A percentile compares a stretch with the other conserved stretches of the same genome.
Evolutionary conservation across 2,113 vertebrate species (phyloP).

Genomic region (Phoenicopterus ruber): DNA sequence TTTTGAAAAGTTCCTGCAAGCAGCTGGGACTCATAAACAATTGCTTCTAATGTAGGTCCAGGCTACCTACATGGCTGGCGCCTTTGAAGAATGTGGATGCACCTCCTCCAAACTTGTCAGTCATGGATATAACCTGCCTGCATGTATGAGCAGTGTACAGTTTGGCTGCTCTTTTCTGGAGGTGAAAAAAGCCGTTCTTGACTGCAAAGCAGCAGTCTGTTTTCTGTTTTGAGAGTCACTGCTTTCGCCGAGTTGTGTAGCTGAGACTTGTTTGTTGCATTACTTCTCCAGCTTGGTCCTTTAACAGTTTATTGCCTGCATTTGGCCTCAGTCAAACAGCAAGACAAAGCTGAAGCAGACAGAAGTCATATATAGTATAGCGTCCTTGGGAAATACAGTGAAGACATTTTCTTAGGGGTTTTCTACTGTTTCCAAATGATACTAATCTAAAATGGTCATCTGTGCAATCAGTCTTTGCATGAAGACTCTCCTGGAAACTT

Average conservation of each 20-base stretch:
- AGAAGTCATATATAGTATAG: no score
- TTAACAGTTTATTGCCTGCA: neutral
- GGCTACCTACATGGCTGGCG: neutral
- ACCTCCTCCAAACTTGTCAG: neutral
- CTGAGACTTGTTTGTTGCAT: neutral
- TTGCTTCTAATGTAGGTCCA: neutral
- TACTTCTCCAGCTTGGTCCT: neutral
- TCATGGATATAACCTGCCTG: neutral
- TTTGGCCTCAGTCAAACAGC: neutral
- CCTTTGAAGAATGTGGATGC: neutral
- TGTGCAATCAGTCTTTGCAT: neutral
- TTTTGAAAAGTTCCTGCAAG: neutral
- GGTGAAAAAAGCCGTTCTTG: neutral
- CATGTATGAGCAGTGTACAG: rapidly evolving
- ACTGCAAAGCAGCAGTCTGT: neutral
- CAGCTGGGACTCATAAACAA: neutral
- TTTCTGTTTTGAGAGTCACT: neutral
- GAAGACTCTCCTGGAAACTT: neutral
- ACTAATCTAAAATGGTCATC: neutral
- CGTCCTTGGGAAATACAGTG: neutral
- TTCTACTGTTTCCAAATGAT: neutral
- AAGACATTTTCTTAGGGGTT: neutral
- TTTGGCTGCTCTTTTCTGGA: neutral
- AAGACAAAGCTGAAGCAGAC: neutral
- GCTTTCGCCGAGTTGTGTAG: neutral